Evolutionary conservation across 2,797 vertebrate genomes (phyloP), one percentile per base, ranked within the genome.

Genomic region (Rhinophrynus dorsalis): DNA sequence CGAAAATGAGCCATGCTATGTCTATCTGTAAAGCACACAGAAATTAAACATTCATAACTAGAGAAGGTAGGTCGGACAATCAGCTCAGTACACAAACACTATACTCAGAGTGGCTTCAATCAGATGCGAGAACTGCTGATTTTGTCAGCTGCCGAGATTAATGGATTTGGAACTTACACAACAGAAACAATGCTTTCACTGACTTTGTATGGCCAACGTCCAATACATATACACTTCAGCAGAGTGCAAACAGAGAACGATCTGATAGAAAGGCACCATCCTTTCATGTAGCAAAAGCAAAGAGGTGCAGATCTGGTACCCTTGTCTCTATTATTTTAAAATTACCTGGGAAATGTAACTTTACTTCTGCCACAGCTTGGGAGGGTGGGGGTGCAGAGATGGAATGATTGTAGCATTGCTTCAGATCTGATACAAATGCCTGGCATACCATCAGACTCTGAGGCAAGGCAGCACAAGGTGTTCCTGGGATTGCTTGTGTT

Each of bases 181-280:
- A 68, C 37, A 75, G 72, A 78, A 80, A 83, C 79, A 76, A 82
- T 72, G 76, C 74, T 60, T 69, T 77, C 10, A 40, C 80, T 75
- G 79, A 81, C 76, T 86, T 78, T 81, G 76, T 78, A 84, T 85
- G 78, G 82, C 83, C 80, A 83, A 78, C 78, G 80, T 82, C 84
- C 84, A 83, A 82, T 79, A 63, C 67, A 80, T 71, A 74, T 77
- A 79, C 78, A 77, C 58, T 66, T 73, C 62, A 51, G 75, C 77
- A 81, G 76, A 77, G 45, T 74, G 84, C 84, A 86, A 88, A 86
- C 80, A 82, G 78, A 67, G 68, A 58, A 65, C 29, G 40, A 44
- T 38, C 13, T 6, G 17, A 18, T 44, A 18, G 17, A 70, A 82
- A 82, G 54, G 81, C 78, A 82, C 11, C 17, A 78, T 81, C 75